phyloP scores from a whole-genome alignment of 2,113 vertebrate species.

The Barnardius zonarius region DNA sequence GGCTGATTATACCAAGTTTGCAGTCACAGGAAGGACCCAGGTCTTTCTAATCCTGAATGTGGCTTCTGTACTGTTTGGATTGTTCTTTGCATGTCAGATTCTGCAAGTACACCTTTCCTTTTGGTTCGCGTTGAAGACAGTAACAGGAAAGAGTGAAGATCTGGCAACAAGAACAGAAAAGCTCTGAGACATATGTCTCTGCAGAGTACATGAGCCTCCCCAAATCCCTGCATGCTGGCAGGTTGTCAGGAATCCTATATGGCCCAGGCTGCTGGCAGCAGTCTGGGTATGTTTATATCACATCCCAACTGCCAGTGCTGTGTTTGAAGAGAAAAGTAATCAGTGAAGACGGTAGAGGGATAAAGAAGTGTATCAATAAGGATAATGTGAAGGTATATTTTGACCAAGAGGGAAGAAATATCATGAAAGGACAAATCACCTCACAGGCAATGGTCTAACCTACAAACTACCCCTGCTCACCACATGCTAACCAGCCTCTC shows the following conservation, averaged over 20 bases:
- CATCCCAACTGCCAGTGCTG: not conserved
- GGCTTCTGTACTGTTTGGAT: not conserved
- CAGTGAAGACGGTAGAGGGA: not conserved
- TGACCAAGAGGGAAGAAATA: not conserved
- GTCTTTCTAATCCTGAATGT: not conserved
- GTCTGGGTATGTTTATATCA: not conserved
- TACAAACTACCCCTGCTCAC: not conserved
- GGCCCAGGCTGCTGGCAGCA: not conserved
- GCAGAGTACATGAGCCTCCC: not conserved
- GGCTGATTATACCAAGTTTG: not conserved
- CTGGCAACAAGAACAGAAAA: not conserved
- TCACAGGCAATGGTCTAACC: not conserved
- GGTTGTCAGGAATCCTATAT: not conserved
- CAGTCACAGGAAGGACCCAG: not conserved
- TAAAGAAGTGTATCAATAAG: not conserved
- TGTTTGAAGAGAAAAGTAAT: not conserved
- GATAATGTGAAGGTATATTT: not conserved
- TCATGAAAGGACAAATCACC: not conserved
- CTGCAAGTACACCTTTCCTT: not conserved
- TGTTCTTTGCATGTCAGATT: not conserved
- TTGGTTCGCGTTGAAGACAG: not conserved
- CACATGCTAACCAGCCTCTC: not conserved
- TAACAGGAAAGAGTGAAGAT: not conserved
- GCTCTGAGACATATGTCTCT: not conserved
- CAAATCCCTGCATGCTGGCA: not conserved